These are phyloP conservation scores for Crotalus helleri DNA, from an alignment of 2,113 vertebrate species.

Conservation along the genomic window DNA sequence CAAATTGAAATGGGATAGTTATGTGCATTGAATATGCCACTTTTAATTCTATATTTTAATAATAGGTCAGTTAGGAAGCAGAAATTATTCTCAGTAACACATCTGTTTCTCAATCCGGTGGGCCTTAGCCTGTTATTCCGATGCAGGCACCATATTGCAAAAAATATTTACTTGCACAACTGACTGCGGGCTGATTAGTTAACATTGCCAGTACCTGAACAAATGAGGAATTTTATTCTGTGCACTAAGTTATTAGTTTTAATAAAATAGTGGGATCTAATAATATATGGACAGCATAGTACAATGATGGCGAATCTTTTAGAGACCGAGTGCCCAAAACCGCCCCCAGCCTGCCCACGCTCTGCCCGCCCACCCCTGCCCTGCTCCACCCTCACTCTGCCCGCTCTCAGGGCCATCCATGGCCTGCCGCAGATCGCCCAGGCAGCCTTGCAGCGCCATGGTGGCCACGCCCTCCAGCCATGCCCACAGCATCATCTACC, in stretches of 20 bases:
- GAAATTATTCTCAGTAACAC: conserved; percentile 34
- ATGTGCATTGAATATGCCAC: conserved; percentile 21
- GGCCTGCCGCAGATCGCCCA: too few relatives aligned
- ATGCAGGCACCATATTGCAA: conserved; percentile 30
- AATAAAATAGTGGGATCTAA: background rate
- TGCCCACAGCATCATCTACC: too few relatives aligned
- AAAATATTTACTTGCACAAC: conserved; percentile 48
- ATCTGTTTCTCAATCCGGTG: conserved; percentile 39
- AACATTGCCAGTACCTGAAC: background rate
- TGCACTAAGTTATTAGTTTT: background rate
- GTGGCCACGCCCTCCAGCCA: too few relatives aligned
- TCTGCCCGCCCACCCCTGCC: too few relatives aligned
- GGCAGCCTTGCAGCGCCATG: too few relatives aligned
- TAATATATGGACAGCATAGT: background rate
- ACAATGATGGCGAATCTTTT: too few relatives aligned
- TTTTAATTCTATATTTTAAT: conserved; percentile 30
- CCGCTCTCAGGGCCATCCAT: too few relatives aligned
- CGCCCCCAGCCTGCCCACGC: too few relatives aligned
- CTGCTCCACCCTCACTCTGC: too few relatives aligned
- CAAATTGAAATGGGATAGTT: conserved; percentile 33
- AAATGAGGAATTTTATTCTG: background rate
- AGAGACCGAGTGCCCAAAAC: too few relatives aligned
- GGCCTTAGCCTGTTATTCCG: conserved; percentile 35
- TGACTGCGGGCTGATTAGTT: background rate
- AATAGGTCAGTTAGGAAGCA: conserved; percentile 39